These are phyloP conservation scores for Sebastes dallii DNA, from an alignment of 2,797 vertebrate genomes.

Conservation along the genomic window DNA sequence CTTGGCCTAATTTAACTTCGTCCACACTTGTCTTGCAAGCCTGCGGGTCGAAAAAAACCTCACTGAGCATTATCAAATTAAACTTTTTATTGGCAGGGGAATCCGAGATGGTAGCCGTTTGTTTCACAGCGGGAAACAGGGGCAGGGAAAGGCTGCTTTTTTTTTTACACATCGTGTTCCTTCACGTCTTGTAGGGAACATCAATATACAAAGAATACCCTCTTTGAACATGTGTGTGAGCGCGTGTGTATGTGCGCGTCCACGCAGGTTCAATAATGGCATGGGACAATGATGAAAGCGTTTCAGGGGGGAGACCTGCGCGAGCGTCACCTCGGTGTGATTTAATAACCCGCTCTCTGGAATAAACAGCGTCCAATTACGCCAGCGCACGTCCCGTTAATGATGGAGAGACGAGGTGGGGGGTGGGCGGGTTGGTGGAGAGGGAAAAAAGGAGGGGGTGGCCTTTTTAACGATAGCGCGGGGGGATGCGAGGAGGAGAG, in stretches of 20 bases:
- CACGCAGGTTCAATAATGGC: constrained; percentile 51
- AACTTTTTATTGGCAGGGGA: constrained; percentile 44
- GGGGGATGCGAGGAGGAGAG: constrained; percentile 62
- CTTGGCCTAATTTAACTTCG: constrained; percentile 38
- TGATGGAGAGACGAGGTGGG: constrained; percentile 74
- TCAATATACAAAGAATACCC: constrained; percentile 34
- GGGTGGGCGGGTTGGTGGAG: constrained; percentile 45
- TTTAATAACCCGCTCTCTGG: constrained; percentile 81
- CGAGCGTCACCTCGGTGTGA: constrained; percentile 76
- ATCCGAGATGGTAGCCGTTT: constrained; percentile 14
- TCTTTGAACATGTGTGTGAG: constrained; percentile 31
- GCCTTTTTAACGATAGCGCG: constrained; percentile 79
- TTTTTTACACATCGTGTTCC: constrained; percentile 12
- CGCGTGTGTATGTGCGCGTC: constrained; percentile 18
- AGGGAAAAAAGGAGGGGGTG: constrained; percentile 63
- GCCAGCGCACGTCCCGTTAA: constrained; percentile 74
- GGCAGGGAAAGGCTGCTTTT: constrained; percentile 24
- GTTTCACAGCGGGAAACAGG: constrained; percentile 31
- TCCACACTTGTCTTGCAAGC: constrained; percentile 24
- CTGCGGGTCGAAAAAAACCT: constrained; percentile 19
- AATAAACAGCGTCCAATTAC: constrained; percentile 83
- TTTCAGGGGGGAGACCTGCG: constrained; percentile 65
- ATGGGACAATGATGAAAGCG: constrained; percentile 71
- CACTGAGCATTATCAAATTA: constrained; percentile 39
- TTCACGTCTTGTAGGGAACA: constrained; percentile 28